Evolutionary conservation across 1,140 invertebrate genomes (phyloP).

Genomic region (Orchesella cincta): DNA sequence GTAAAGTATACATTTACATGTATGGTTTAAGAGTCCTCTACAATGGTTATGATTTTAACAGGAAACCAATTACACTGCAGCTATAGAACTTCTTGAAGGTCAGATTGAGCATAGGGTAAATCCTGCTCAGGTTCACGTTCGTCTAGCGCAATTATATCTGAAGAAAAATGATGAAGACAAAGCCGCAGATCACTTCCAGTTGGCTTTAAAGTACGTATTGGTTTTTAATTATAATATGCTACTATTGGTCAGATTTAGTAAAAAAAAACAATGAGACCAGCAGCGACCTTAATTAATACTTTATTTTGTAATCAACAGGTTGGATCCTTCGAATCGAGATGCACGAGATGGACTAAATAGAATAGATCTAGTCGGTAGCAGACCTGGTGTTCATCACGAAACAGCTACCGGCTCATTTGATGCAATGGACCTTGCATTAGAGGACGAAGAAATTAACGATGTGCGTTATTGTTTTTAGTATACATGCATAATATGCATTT

Average conservation of each 20-base stretch:
- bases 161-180: conserved; percentile 66
- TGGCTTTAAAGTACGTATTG: conserved; percentile 70
- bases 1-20: neutral
- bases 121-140: conserved; percentile 67
- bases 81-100: conserved; percentile 64
- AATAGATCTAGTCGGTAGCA: conserved; percentile 60
- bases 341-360: conserved; percentile 71
- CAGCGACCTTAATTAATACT: conserved; percentile 38
- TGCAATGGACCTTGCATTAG: conserved; percentile 60
- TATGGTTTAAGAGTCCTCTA: neutral
- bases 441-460: conserved; percentile 47
- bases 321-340: conserved; percentile 69
- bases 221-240: too few species aligned
- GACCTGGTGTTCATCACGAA: conserved; percentile 59
- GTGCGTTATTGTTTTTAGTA: neutral
- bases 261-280: too few species aligned
- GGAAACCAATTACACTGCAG: conserved; percentile 64
- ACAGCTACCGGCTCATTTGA: conserved; percentile 63
- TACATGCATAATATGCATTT: neutral
- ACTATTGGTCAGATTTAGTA: too few species aligned
- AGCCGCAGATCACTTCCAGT: conserved; percentile 70
- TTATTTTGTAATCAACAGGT: conserved; percentile 58
- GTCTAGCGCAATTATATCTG: conserved; percentile 67
- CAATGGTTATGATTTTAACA: conserved; percentile 53
- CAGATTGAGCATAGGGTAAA: conserved; percentile 65